phyloP scores from a whole-genome alignment of 2,888 invertebrate species.

The Microplitis deprimator region DNA sequence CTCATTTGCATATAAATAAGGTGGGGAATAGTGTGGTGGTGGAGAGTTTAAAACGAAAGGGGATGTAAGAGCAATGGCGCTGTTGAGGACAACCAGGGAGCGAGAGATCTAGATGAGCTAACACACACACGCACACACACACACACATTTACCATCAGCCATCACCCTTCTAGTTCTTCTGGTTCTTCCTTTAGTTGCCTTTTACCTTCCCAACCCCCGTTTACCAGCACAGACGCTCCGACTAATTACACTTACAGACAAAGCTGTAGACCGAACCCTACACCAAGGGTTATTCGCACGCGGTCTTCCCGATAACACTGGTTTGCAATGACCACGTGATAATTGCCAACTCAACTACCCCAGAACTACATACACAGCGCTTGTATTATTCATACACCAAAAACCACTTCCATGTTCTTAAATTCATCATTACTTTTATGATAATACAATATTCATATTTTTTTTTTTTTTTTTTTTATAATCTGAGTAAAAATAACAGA shows the following conservation, averaged over 20 bases:
- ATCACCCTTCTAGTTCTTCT: constrained; percentile 34
- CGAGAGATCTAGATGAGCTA: constrained; percentile 58
- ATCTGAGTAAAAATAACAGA: no score
- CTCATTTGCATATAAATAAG: constrained; percentile 93
- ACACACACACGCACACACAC: not conserved
- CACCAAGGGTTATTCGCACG: constrained; percentile 40
- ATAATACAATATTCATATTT: no score
- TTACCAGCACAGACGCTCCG: constrained; percentile 52
- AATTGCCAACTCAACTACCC: constrained; percentile 60
- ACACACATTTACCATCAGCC: not conserved
- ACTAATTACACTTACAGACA: constrained; percentile 72
- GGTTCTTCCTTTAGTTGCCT: constrained; percentile 34
- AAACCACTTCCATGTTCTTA: not conserved
- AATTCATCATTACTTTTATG: no score
- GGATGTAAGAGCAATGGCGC: constrained; percentile 44
- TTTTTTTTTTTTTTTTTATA: no score
- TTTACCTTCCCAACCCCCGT: constrained; percentile 33
- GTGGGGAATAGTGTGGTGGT: constrained; percentile 68
- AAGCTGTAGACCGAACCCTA: constrained; percentile 59
- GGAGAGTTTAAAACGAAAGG: constrained; percentile 53
- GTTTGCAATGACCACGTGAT: constrained; percentile 69
- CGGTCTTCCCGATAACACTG: constrained; percentile 64
- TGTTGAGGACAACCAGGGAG: constrained; percentile 54
- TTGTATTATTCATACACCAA: constrained; percentile 29
- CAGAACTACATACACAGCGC: not conserved